Evolutionary conservation across 2,113 vertebrate genomes (phyloP).

Genomic region (Lophura nycthemera): DNA sequence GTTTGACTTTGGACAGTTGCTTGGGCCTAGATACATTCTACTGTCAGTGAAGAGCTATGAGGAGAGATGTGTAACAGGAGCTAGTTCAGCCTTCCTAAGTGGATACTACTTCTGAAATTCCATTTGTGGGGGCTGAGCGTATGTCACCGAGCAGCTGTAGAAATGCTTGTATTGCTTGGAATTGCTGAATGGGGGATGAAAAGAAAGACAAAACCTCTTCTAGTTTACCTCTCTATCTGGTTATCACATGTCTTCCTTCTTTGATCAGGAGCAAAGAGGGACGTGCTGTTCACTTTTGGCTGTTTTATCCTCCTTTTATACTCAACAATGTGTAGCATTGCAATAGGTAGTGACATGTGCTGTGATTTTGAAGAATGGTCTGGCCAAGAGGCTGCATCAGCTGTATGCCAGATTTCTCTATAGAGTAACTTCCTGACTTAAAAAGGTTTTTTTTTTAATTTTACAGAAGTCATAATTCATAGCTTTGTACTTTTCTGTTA

Average conservation of each 20-base stretch:
- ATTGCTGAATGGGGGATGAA: neutral
- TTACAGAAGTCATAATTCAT: neutral
- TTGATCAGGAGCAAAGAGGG: neutral
- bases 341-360: neutral
- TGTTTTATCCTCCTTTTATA: neutral
- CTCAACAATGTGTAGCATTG: neutral
- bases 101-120: neutral
- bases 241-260: neutral
- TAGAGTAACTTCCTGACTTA: neutral
- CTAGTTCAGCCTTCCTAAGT: neutral
- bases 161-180: neutral
- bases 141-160: neutral
- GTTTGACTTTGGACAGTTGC: neutral
- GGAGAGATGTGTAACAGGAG: neutral
- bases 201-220: neutral
- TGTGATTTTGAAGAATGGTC: neutral
- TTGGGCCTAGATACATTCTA: neutral
- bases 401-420: neutral
- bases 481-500: neutral
- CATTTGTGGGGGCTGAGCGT: neutral
- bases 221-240: neutral
- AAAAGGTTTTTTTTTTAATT: neutral
- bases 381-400: neutral
- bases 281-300: accelerated
- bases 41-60: neutral